These are phyloP conservation scores for Lysiphlebus fabarum DNA, from an alignment of 1,140 invertebrate species.

Conservation along the genomic window DNA sequence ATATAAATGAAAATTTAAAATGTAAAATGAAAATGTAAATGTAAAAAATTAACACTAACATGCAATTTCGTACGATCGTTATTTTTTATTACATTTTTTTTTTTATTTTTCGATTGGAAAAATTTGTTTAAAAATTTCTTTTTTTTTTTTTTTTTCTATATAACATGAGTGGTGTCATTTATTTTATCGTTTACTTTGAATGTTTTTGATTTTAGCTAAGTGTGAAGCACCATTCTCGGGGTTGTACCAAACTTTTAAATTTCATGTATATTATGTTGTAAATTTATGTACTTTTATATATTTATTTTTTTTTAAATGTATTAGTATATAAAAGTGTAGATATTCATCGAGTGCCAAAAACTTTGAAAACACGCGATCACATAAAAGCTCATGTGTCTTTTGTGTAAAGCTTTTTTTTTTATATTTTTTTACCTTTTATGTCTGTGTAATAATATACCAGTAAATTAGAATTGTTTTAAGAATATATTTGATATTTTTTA, in stretches of 20 bases:
- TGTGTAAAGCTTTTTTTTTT: too few relatives aligned
- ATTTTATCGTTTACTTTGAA: neutral
- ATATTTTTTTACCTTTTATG: too few relatives aligned
- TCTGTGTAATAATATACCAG: too few relatives aligned
- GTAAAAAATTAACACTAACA: too few relatives aligned
- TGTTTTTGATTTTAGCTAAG: neutral
- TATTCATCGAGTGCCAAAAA: constrained; percentile 14
- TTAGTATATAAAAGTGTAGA: neutral
- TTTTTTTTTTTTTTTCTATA: neutral
- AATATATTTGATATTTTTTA: too few relatives aligned
- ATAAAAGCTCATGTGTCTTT: constrained; percentile 6
- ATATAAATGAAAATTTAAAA: too few relatives aligned
- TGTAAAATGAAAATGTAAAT: too few relatives aligned
- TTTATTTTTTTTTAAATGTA: neutral
- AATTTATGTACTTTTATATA: too few relatives aligned
- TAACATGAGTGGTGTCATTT: neutral
- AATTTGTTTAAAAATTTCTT: neutral
- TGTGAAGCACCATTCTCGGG: constrained; percentile 8
- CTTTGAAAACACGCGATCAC: constrained; percentile 13
- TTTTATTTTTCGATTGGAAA: neutral
- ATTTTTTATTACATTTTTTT: neutral
- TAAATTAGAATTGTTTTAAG: too few relatives aligned
- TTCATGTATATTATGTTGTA: neutral
- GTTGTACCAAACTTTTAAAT: constrained; percentile 16
- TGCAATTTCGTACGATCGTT: too few relatives aligned